phyloP scores from a whole-genome alignment of 1,140 invertebrate species.

The Heliothis subflexa region DNA sequence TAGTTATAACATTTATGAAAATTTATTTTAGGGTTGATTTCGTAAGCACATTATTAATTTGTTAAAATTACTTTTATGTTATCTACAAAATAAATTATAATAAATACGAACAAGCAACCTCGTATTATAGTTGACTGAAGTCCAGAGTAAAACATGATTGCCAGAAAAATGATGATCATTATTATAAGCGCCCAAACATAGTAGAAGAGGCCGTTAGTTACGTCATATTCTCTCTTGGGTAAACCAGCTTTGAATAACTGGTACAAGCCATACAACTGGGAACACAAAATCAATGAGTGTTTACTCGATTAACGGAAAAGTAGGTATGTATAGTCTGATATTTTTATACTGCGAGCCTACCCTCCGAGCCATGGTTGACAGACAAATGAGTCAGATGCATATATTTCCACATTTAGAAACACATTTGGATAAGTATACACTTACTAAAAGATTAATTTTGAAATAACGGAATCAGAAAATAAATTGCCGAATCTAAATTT shows the following conservation, averaged over 20 bases:
- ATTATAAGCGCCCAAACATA: constrained; percentile 73
- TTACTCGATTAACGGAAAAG: too few species aligned
- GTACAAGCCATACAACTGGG: constrained; percentile 75
- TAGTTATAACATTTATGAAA: background rate
- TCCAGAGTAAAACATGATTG: constrained; percentile 81
- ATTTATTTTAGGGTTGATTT: background rate
- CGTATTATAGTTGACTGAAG: constrained; percentile 79
- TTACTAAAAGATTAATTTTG: too few species aligned
- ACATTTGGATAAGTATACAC: too few species aligned
- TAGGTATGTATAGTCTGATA: background rate
- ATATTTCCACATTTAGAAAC: too few species aligned
- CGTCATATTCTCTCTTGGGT: constrained; percentile 72
- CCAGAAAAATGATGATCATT: constrained; percentile 77
- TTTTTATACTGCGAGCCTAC: too few species aligned
- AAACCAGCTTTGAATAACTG: constrained; percentile 79
- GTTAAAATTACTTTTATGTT: background rate
- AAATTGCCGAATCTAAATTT: background rate
- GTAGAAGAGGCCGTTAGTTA: constrained; percentile 68
- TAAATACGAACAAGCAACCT: constrained; percentile 59
- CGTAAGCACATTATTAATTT: background rate
- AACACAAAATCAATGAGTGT: background rate
- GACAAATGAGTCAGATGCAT: too few species aligned
- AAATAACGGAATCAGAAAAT: too few species aligned
- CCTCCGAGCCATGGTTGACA: too few species aligned
- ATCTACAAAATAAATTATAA: constrained; percentile 10